phyloP scores from a whole-genome alignment of 1,140 invertebrate species.

The Trypoxylus dichotomus region DNA sequence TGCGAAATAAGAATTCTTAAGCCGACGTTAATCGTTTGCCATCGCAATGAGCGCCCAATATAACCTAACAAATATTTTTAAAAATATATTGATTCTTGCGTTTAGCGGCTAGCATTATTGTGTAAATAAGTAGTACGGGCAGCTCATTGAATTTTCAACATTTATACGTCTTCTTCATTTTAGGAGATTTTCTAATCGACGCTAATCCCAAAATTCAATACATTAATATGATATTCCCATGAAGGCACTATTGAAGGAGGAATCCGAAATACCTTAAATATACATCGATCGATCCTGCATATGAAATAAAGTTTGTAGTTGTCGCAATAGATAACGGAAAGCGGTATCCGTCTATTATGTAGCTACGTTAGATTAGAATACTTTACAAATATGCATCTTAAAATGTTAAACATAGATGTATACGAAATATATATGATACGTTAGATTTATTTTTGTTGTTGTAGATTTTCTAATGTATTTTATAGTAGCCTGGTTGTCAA shows the following conservation, averaged over 20 bases:
- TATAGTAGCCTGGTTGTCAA: too few species aligned
- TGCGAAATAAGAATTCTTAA: background rate
- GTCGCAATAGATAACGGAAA: constrained; percentile 2
- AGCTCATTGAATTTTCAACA: background rate
- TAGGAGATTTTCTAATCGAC: constrained; percentile 10
- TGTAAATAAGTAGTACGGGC: background rate
- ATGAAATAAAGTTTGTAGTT: constrained; percentile 4
- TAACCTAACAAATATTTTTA: constrained; percentile 9
- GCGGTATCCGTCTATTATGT: background rate
- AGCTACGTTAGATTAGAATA: background rate
- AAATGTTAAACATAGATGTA: background rate
- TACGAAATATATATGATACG: background rate
- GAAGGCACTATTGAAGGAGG: background rate
- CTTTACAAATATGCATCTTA: background rate
- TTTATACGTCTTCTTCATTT: constrained; percentile 18
- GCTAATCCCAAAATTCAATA: constrained; percentile 15
- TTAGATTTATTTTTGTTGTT: background rate
- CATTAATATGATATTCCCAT: constrained; percentile 13
- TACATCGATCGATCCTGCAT: background rate
- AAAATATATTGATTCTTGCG: constrained; percentile 12
- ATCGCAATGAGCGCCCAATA: background rate
- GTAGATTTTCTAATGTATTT: too few species aligned
- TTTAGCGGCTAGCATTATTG: background rate
- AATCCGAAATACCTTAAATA: background rate
- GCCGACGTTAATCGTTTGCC: background rate